Conservation (phyloP, 2,113 vertebrate species). For the Fulmarus glacialis region DNA sequence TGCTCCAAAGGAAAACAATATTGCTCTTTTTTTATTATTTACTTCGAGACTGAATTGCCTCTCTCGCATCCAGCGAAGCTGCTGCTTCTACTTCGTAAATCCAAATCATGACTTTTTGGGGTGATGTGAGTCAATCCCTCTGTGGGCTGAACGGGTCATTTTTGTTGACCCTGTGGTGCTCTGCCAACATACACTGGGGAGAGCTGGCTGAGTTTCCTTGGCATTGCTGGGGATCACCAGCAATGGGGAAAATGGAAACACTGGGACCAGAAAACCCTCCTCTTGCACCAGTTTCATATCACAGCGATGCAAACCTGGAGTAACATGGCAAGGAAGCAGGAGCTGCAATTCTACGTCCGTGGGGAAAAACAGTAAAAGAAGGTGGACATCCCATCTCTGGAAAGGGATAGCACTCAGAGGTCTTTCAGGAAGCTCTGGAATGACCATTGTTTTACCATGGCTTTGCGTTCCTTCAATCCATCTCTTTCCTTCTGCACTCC, state of each 20-base stretch:
- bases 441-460: neutral
- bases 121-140: neutral
- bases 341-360: fast-evolving
- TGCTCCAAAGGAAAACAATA: neutral
- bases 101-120: fast-evolving
- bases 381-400: neutral
- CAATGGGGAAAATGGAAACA: neutral
- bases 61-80: neutral
- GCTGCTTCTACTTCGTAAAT: neutral
- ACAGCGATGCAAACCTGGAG: no score
- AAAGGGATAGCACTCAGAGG: neutral
- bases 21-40: neutral
- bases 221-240: neutral
- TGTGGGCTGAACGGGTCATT: fast-evolving
- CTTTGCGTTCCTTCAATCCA: neutral
- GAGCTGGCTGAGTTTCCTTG: neutral
- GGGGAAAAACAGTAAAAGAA: neutral
- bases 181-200: fast-evolving
- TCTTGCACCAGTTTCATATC: fast-evolving
- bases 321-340: neutral
- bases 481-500: neutral
- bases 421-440: neutral
- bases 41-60: neutral
- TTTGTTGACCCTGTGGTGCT: neutral
- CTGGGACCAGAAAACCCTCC: neutral